phyloP scores from a whole-genome alignment of 2,797 vertebrate genomes.

The Urocyon cinereoargenteus region DNA sequence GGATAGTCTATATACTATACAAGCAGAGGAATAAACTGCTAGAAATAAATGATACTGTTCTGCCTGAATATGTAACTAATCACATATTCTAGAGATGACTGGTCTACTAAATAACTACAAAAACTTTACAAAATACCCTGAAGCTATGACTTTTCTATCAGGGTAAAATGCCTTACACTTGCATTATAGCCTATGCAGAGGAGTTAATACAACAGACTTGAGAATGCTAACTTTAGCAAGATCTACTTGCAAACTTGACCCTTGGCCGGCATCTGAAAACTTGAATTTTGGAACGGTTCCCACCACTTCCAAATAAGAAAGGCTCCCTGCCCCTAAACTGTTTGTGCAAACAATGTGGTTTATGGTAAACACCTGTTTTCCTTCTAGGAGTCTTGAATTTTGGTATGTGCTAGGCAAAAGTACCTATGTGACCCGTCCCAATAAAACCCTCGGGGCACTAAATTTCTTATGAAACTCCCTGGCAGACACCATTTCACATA shows the following conservation, averaged over 20 bases:
- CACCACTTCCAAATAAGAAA: not conserved
- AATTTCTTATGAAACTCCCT: not conserved
- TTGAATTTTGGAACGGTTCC: not conserved
- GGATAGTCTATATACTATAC: not conserved
- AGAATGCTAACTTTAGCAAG: conserved; percentile 8
- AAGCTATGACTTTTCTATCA: not conserved
- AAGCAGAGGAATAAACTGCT: not conserved
- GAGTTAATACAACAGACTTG: not conserved
- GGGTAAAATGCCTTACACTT: not conserved
- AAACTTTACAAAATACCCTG: not conserved
- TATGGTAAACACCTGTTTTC: not conserved
- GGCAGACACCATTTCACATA: not conserved
- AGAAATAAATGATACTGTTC: not conserved
- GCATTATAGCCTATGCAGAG: not conserved
- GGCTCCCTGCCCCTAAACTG: not conserved
- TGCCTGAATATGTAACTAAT: not conserved
- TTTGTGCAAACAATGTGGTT: not conserved
- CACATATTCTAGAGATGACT: not conserved
- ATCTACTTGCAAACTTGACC: not conserved
- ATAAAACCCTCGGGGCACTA: not conserved
- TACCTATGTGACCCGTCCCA: not conserved
- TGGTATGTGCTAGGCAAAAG: not conserved
- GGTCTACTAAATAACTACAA: not conserved
- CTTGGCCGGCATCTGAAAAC: conserved; percentile 14
- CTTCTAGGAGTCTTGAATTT: not conserved